Evolutionary conservation across 1,140 invertebrate genomes (phyloP).

Genomic region (Metopolophium dirhodum): DNA sequence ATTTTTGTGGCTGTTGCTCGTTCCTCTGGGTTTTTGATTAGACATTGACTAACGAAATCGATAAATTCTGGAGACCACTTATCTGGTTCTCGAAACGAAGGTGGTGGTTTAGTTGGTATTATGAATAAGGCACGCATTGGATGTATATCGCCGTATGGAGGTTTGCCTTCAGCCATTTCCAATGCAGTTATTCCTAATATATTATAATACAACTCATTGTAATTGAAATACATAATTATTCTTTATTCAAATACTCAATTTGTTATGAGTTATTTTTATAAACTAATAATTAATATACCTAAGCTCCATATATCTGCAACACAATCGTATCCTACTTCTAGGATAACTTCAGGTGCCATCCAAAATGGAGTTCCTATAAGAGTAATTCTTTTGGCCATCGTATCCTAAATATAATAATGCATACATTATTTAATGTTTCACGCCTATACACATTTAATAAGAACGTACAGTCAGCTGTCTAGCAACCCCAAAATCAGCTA

Average conservation of each 20-base stretch:
- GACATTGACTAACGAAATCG: constrained; percentile 95
- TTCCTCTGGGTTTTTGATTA: constrained; percentile 94
- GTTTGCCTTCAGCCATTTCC: constrained; percentile 99
- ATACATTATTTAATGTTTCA: not conserved
- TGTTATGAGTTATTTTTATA: not conserved
- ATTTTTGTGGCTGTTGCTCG: constrained; percentile 89
- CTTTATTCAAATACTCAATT: not conserved
- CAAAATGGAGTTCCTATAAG: constrained; percentile 99
- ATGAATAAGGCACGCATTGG: constrained; percentile 99
- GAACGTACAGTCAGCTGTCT: constrained; percentile 89
- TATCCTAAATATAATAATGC: constrained; percentile 72
- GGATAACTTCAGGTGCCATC: constrained; percentile 99
- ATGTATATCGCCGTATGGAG: constrained; percentile 98
- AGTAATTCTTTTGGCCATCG: constrained; percentile 99
- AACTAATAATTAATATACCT: constrained; percentile 65
- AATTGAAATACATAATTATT: not conserved
- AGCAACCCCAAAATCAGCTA: constrained; percentile 98
- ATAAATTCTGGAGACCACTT: constrained; percentile 96
- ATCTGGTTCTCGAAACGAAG: constrained; percentile 95
- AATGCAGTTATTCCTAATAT: constrained; percentile 87
- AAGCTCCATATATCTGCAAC: constrained; percentile 99
- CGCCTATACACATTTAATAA: not conserved
- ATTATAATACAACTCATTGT: not conserved
- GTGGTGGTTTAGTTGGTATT: constrained; percentile 98
- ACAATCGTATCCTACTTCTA: constrained; percentile 99